Conservation (phyloP, 2,113 vertebrate species). For the Phrynosoma blainvillii region DNA sequence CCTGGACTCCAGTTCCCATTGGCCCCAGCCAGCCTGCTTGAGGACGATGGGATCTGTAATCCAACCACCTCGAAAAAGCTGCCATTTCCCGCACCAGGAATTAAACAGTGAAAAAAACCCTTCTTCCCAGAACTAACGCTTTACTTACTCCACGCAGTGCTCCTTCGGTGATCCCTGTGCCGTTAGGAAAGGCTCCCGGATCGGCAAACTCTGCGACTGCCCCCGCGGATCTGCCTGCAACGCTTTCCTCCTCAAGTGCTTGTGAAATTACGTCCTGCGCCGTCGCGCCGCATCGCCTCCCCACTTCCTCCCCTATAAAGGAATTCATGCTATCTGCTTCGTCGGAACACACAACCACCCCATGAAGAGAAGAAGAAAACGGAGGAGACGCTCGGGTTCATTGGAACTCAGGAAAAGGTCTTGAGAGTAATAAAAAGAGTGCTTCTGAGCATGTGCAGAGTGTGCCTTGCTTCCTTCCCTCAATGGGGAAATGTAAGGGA, state of each 20-base stretch:
- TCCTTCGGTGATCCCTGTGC: slow-evolving; percentile 80
- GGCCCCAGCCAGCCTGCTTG: not conserved
- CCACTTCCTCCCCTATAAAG: rapidly evolving
- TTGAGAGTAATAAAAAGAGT: slow-evolving; percentile 7
- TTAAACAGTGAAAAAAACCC: no score
- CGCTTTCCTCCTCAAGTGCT: slow-evolving; percentile 84
- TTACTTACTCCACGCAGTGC: slow-evolving; percentile 2
- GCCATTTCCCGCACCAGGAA: no score
- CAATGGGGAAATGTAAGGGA: not conserved
- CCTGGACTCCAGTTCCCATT: not conserved
- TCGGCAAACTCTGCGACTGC: slow-evolving; percentile 84
- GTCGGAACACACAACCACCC: not conserved
- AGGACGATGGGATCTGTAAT: not conserved
- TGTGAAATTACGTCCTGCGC: slow-evolving; percentile 59
- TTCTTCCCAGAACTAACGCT: not conserved
- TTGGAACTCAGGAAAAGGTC: not conserved
- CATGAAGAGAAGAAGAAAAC: no score
- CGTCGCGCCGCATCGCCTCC: rapidly evolving
- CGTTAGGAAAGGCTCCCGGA: slow-evolving; percentile 81
- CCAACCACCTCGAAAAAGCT: not conserved
- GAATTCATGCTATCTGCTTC: not conserved
- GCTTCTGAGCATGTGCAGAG: slow-evolving; percentile 15
- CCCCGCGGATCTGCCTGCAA: slow-evolving; percentile 80
- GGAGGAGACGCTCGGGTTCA: no score
- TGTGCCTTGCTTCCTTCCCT: not conserved